Evolutionary conservation across 2,113 vertebrate genomes (phyloP), one percentile per base, ranked within the genome.

Genomic region (Eubucco bourcierii): DNA sequence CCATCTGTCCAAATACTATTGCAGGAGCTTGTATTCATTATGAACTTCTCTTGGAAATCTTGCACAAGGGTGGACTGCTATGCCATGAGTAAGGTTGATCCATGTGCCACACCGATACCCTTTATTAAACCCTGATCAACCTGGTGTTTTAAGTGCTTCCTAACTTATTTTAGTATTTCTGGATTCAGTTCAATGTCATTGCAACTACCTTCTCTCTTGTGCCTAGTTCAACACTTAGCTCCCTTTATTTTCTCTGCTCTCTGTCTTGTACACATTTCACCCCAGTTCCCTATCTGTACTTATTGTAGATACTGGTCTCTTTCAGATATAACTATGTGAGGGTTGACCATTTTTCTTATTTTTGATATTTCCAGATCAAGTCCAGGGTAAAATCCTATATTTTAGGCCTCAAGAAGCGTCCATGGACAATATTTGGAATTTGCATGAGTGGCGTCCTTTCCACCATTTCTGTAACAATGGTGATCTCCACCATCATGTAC

Each of bases 341-440:
- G 84, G 80, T 82, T 96, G 95, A 96, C 91, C 64, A 19, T 87
- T 90, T 89, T 84, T 97, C 79, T 97, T 96, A 97, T 97, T 95
- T 97, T 97, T 97, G 95, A 96, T 95, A 93, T 97, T 98, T 98
- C 97, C 98, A 99, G 98, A 98, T 98, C 98, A 98, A 98, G 98
- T 98, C 97, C 94, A 98, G 98, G 97, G 94, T 99, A 96, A 94
- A 98, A 96, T 96, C 98, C 88, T 99, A 98, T 98, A 96, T 98
- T 97, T 98, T 98, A 98, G 97, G 98, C 97, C 98, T 99, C 97
- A 98, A 97, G 97, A 98, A 97, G 90, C 98, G 94, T 93, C 98
- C 98, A 7, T 98, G 98, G 98, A 98, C 97, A 77, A 96, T 99
- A 97, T 98, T 98, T 93, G 98, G 98, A 91, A 98, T 99, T 98